A percentile compares a stretch with the other conserved stretches of the same genome.
phyloP scores from a whole-genome alignment of 2,113 vertebrate species.

The Zosterops lateralis region DNA sequence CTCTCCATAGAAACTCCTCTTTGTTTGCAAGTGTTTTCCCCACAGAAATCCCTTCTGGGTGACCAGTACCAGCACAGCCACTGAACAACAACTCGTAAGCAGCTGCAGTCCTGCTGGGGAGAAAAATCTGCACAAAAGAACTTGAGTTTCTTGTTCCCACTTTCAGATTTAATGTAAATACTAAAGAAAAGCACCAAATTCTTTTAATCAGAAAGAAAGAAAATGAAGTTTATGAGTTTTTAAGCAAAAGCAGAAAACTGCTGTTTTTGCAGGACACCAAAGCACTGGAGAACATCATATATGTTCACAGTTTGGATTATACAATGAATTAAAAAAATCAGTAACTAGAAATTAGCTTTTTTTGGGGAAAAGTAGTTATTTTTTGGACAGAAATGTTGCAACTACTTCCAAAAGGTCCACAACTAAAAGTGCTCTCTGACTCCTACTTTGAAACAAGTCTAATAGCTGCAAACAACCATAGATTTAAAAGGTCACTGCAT shows the following conservation, averaged over 20 bases:
- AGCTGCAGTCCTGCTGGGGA: background rate
- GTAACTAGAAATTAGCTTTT: background rate
- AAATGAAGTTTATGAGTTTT: background rate
- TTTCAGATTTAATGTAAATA: background rate
- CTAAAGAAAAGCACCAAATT: background rate
- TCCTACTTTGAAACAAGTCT: background rate
- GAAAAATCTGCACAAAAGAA: background rate
- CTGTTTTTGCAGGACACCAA: background rate
- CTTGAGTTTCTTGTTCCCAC: background rate
- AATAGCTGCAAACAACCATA: background rate
- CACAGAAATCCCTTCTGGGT: background rate
- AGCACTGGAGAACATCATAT: background rate
- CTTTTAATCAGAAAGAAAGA: background rate
- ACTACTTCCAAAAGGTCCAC: background rate
- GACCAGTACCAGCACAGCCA: background rate
- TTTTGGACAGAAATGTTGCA: background rate
- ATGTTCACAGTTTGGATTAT: background rate
- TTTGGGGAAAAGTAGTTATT: background rate
- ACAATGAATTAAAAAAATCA: background rate
- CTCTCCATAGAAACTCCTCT: background rate
- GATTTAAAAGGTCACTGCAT: conserved; percentile 40
- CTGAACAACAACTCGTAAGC: background rate
- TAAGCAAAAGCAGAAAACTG: background rate
- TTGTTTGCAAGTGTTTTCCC: background rate
- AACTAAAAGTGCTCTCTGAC: background rate